phyloP scores from a whole-genome alignment of 1,140 invertebrate genomes.

The Diachasma alloeum region DNA sequence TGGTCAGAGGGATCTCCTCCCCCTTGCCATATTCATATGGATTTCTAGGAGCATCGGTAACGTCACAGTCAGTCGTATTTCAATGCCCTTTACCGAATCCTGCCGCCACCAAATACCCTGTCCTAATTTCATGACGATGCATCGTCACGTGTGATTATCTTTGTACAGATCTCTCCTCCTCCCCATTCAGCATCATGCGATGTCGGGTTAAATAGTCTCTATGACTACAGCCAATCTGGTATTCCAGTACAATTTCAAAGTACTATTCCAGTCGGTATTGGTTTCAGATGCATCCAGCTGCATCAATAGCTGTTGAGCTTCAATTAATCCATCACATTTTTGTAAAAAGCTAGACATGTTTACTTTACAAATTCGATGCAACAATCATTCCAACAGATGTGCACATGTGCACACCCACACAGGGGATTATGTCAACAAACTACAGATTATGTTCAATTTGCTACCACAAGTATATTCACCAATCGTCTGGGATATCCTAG shows the following conservation, averaged over 20 bases:
- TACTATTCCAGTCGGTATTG: too few relatives aligned
- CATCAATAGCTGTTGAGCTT: neutral
- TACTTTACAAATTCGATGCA: too few relatives aligned
- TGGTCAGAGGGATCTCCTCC: neutral
- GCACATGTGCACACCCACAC: conserved; percentile 37
- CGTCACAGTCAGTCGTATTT: conserved; percentile 18
- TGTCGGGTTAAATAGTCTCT: conserved; percentile 51
- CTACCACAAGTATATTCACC: conserved; percentile 18
- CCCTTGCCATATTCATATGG: neutral
- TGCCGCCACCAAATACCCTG: neutral
- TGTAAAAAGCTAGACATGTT: too few relatives aligned
- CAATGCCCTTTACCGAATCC: neutral
- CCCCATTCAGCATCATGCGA: conserved; percentile 28
- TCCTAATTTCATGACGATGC: conserved; percentile 41
- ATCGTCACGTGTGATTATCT: conserved; percentile 62
- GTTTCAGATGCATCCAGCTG: too few relatives aligned
- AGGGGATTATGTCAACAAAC: conserved; percentile 31
- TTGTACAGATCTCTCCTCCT: conserved; percentile 48
- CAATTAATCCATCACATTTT: too few relatives aligned
- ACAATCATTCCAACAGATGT: conserved; percentile 24
- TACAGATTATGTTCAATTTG: conserved; percentile 49
- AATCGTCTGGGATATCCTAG: neutral
- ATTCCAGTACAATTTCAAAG: neutral
- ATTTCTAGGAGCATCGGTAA: conserved; percentile 10
- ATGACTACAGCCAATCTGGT: neutral